These are phyloP conservation scores for Zygothrica quintamaculata DNA, from an alignment of 2,888 invertebrate species.

Conservation along the genomic window DNA sequence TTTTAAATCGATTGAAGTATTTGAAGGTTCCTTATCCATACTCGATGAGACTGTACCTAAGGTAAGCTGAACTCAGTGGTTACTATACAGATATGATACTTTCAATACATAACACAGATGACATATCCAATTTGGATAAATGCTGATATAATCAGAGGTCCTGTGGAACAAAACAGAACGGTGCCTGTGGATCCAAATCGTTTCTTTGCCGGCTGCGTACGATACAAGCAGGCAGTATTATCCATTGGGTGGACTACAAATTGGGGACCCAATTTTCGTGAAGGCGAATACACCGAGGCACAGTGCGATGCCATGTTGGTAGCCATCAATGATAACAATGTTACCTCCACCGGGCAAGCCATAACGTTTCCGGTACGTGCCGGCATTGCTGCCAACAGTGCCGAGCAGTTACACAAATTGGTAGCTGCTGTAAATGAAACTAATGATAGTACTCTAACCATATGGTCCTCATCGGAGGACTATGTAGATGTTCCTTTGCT, in stretches of 20 bases:
- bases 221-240: slow-evolving; percentile 88
- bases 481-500: slow-evolving; percentile 88
- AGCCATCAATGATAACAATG: slow-evolving; percentile 84
- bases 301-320: slow-evolving; percentile 90
- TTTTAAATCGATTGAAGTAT: slow-evolving; percentile 92
- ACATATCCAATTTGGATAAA: slow-evolving; percentile 93
- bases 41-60: slow-evolving; percentile 82
- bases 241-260: slow-evolving; percentile 95
- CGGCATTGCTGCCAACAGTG: slow-evolving; percentile 88
- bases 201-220: slow-evolving; percentile 87
- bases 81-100: not conserved
- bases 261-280: slow-evolving; percentile 85
- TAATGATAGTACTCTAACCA: slow-evolving; percentile 87
- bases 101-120: slow-evolving; percentile 85
- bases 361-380: slow-evolving; percentile 93
- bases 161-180: slow-evolving; percentile 86
- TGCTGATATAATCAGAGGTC: slow-evolving; percentile 92
- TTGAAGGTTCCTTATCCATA: slow-evolving; percentile 86
- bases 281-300: slow-evolving; percentile 87
- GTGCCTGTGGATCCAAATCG: slow-evolving; percentile 87
- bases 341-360: slow-evolving; percentile 86
- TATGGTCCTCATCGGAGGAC: slow-evolving; percentile 91
- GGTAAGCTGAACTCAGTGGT: slow-evolving; percentile 74
- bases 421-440: slow-evolving; percentile 84
- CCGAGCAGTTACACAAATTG: slow-evolving; percentile 87